These are phyloP conservation scores for Luehdorfia chinensis DNA, from an alignment of 1,140 invertebrate genomes.

Conservation along the genomic window DNA sequence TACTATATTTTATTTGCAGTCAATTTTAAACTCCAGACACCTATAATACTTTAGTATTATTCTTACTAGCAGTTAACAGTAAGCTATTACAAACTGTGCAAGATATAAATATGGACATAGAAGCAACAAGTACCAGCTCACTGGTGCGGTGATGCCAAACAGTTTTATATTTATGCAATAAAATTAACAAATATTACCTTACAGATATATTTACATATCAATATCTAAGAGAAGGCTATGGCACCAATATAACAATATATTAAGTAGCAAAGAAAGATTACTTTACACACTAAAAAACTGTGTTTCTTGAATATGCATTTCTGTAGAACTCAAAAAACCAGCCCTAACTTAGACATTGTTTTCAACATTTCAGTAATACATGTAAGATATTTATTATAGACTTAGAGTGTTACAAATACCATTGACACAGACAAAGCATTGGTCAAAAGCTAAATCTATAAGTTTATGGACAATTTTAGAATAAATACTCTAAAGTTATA, in stretches of 20 bases:
- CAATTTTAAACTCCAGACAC: conserved; percentile 9
- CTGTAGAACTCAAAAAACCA: no score
- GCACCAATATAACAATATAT: conserved; percentile 17
- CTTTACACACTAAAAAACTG: conserved; percentile 1
- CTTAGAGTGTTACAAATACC: conserved; percentile 9
- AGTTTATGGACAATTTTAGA: conserved; percentile 33
- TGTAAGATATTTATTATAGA: conserved; percentile 10
- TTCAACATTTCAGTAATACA: conserved; percentile 28
- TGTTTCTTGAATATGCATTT: conserved; percentile 22
- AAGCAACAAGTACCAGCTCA: background rate
- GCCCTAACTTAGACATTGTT: conserved; percentile 55
- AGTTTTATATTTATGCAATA: conserved; percentile 5
- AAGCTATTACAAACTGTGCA: conserved; percentile 12
- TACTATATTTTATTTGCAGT: background rate
- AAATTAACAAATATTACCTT: conserved; percentile 14
- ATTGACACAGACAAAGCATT: conserved; percentile 29
- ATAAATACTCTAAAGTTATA: conserved; percentile 32
- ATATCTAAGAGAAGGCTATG: conserved; percentile 14
- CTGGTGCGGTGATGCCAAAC: conserved; percentile 3
- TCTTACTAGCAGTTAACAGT: conserved; percentile 2
- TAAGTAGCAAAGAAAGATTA: conserved; percentile 9
- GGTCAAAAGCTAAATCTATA: conserved; percentile 36
- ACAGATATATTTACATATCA: conserved; percentile 12
- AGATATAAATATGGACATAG: background rate
- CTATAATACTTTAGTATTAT: background rate